A percentile compares a stretch with the other conserved stretches of the same genome.
phyloP scores from a whole-genome alignment of 2,797 vertebrate species.

The Cryptoprocta ferox region DNA sequence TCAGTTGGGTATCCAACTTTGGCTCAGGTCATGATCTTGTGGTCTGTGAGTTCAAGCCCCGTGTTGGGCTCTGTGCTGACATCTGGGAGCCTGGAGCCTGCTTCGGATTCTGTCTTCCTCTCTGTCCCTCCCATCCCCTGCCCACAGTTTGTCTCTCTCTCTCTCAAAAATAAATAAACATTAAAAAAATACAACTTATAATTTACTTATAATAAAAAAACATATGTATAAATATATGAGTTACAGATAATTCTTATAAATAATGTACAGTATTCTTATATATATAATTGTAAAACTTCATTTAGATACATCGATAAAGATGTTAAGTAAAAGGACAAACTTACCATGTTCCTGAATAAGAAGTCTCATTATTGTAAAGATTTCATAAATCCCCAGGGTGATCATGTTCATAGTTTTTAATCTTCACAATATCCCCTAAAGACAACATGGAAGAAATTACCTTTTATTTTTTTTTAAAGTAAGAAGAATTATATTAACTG shows the following conservation, averaged over 20 bases:
- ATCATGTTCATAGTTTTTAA: background rate
- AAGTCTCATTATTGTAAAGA: background rate
- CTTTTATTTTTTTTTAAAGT: background rate
- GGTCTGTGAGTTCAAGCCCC: too few relatives aligned
- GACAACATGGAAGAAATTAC: background rate
- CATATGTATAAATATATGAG: background rate
- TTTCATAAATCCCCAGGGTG: background rate
- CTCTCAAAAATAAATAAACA: too few relatives aligned
- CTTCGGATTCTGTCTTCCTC: too few relatives aligned
- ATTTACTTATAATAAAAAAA: background rate
- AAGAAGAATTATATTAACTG: background rate
- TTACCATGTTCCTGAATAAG: background rate
- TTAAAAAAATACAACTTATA: background rate
- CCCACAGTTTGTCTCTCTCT: too few relatives aligned
- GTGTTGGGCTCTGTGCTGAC: too few relatives aligned
- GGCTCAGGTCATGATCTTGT: too few relatives aligned
- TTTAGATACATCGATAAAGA: background rate
- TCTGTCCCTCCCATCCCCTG: too few relatives aligned
- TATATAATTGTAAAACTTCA: background rate
- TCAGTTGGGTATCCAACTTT: too few relatives aligned
- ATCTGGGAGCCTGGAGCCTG: too few relatives aligned
- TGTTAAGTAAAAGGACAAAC: background rate
- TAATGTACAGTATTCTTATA: background rate
- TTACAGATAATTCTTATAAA: background rate
- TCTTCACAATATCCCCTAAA: background rate